Percentiles rank a stretch among this genome's conserved stretches.
Evolutionary conservation across 2,888 invertebrate genomes (phyloP).

Genomic region (Erebia aethiops): DNA sequence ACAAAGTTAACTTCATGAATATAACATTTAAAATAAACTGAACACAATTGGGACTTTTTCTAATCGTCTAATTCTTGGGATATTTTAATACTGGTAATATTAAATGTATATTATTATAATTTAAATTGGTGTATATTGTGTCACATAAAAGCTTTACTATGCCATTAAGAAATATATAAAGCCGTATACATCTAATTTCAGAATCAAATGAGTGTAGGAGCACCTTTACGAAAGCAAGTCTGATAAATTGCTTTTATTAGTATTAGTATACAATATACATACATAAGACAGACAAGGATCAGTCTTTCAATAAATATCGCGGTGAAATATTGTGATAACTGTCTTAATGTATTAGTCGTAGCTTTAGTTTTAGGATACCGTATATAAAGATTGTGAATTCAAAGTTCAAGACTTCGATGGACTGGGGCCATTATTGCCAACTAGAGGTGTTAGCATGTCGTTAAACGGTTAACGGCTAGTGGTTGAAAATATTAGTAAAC

Average conservation of each 20-base stretch:
- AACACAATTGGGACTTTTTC: background rate
- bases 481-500: no score
- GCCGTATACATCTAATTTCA: no score
- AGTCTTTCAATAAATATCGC: no score
- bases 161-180: background rate
- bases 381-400: no score
- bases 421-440: no score
- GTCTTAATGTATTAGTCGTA: no score
- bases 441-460: no score
- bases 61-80: background rate
- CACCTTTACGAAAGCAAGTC: slow-evolving; percentile 27
- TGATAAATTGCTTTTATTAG: background rate
- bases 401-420: no score
- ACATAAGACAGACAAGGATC: background rate
- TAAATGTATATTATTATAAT: background rate
- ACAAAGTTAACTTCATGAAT: background rate
- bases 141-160: background rate
- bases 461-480: no score
- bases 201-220: slow-evolving; percentile 27
- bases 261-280: no score
- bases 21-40: slow-evolving; percentile 6
- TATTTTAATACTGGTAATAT: slow-evolving; percentile 6
- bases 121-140: background rate
- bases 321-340: no score
- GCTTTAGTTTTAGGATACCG: no score